Conservation (phyloP, 2,113 vertebrate genomes). For the Cygnus buccinator region DNA sequence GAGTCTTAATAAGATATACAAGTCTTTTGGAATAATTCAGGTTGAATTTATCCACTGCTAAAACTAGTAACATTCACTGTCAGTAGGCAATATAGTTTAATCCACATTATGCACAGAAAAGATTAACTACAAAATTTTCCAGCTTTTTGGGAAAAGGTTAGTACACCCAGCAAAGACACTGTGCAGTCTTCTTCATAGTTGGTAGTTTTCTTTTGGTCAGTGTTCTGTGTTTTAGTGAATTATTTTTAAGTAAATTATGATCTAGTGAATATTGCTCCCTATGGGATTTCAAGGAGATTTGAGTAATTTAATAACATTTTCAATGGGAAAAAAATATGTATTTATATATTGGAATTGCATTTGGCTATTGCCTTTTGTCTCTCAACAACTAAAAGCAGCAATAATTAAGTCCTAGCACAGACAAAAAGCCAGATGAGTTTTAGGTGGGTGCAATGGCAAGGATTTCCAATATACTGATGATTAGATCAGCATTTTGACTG, state of each 20-base stretch:
- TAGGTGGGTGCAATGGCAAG: background rate
- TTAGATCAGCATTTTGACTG: background rate
- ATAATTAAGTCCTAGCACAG: background rate
- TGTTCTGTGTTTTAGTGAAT: background rate
- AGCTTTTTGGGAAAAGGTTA: background rate
- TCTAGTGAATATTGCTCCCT: background rate
- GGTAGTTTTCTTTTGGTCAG: background rate
- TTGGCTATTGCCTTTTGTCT: background rate
- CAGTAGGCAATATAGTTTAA: background rate
- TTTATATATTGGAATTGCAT: background rate
- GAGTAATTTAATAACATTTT: background rate
- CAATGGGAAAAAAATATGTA: background rate
- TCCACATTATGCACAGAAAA: background rate
- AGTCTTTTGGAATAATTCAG: background rate
- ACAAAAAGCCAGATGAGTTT: background rate
- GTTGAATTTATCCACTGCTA: background rate
- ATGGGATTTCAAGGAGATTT: background rate
- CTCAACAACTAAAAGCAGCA: background rate
- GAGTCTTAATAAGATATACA: background rate
- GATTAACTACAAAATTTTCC: background rate
- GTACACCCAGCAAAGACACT: background rate
- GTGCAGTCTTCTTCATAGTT: accelerated
- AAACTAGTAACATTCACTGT: background rate
- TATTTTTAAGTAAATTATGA: background rate
- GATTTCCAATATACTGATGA: background rate